A percentile compares a stretch with the other conserved stretches of the same genome.
These are phyloP conservation scores for Motacilla tschutschensis DNA, from an alignment of 2,113 vertebrate genomes.

Conservation along the genomic window DNA sequence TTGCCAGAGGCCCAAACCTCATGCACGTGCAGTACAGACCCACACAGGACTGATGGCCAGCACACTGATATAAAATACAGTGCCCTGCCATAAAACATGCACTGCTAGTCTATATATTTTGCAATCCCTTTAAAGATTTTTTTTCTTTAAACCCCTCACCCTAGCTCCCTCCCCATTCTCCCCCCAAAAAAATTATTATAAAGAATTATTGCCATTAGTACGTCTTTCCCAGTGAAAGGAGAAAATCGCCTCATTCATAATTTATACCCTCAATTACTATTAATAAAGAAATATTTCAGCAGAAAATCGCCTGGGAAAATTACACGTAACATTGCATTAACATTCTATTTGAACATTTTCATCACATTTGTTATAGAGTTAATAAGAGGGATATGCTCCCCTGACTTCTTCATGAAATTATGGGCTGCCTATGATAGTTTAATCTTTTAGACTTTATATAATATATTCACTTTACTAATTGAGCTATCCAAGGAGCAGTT, in stretches of 20 bases:
- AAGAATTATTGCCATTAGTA: constrained; percentile 97
- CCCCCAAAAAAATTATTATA: constrained; percentile 86
- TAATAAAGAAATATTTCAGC: constrained; percentile 98
- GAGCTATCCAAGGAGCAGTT: constrained; percentile 88
- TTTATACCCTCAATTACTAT: constrained; percentile 99
- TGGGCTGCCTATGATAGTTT: constrained; percentile 99
- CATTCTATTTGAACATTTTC: constrained; percentile 99
- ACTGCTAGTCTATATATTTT: constrained; percentile 58
- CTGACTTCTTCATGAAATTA: constrained; percentile 99
- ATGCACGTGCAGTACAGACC: background rate
- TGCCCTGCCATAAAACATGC: constrained; percentile 41
- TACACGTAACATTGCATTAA: constrained; percentile 98
- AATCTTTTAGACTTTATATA: constrained; percentile 98
- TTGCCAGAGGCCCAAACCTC: background rate
- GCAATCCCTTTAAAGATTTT: constrained; percentile 75
- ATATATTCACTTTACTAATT: constrained; percentile 99
- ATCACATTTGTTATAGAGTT: constrained; percentile 98
- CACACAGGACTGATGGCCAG: background rate
- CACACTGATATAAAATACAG: constrained; percentile 4
- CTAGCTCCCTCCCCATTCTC: constrained; percentile 70
- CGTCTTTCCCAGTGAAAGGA: constrained; percentile 90
- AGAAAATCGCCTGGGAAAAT: constrained; percentile 94
- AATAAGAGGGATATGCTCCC: constrained; percentile 99
- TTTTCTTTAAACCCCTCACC: constrained; percentile 58
- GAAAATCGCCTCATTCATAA: constrained; percentile 98